Conservation (phyloP, 2,797 vertebrate genomes). For the Loriculus beryllinus region DNA sequence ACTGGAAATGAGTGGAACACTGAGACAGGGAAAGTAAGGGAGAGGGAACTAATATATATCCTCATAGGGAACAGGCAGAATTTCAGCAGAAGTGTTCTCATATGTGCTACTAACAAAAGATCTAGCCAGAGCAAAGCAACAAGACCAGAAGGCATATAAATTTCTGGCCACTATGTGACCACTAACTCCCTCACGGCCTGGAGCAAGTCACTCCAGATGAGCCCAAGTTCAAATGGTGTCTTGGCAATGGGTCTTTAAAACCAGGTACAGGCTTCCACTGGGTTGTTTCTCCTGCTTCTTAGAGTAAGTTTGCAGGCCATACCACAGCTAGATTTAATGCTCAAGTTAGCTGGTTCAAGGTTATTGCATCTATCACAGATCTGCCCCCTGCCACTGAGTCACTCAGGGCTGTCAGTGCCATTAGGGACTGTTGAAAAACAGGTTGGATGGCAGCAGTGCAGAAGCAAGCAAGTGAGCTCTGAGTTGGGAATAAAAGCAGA, state of each 20-base stretch:
- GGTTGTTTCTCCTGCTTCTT: not conserved
- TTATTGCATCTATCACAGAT: not conserved
- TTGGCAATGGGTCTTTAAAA: not conserved
- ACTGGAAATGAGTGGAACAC: not conserved
- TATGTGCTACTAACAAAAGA: not conserved
- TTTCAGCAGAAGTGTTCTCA: not conserved
- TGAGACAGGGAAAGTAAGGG: not conserved
- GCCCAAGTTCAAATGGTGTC: not conserved
- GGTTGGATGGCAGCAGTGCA: not conserved
- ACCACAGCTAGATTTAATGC: not conserved
- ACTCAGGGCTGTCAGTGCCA: not conserved
- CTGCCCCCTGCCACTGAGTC: not conserved
- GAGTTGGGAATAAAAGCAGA: not conserved
- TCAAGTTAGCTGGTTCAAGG: not conserved
- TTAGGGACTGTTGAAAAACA: not conserved
- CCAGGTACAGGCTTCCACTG: not conserved
- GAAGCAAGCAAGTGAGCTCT: not conserved
- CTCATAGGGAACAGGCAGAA: not conserved
- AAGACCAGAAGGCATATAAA: not conserved
- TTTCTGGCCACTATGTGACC: rapidly evolving
- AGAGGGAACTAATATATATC: rapidly evolving
- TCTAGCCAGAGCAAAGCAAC: not conserved
- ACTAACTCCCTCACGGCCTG: not conserved
- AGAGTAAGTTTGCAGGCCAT: not conserved
- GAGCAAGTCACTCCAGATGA: not conserved